Percentiles rank a stretch among this genome's conserved stretches.
Evolutionary conservation across 2,113 vertebrate species (phyloP).

Genomic region (Macrotus californicus): DNA sequence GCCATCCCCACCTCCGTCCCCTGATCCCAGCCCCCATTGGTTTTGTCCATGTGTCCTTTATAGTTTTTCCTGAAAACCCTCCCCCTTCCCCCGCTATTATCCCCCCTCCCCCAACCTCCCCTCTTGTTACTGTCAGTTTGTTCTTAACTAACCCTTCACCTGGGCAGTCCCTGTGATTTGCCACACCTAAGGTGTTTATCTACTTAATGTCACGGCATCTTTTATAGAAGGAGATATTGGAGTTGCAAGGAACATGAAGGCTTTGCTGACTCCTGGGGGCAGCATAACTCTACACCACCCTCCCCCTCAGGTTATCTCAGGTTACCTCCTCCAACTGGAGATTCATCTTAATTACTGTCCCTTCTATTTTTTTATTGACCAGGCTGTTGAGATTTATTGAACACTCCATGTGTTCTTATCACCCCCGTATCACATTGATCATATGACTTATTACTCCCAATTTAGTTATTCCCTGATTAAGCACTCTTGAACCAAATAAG

Average conservation of each 20-base stretch:
- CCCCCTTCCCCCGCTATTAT: too few species aligned
- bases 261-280: conserved; percentile 34
- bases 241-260: neutral
- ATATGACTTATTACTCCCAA: conserved; percentile 29
- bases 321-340: neutral
- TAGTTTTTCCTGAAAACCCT: too few species aligned
- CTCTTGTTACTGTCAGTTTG: too few species aligned
- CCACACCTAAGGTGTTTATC: neutral
- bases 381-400: conserved; percentile 64
- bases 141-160: neutral
- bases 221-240: neutral
- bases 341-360: conserved; percentile 18
- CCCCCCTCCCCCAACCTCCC: too few species aligned
- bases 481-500: conserved; percentile 28
- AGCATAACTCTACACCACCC: conserved; percentile 2
- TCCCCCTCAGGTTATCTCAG: neutral
- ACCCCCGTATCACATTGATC: conserved; percentile 37
- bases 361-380: conserved; percentile 58
- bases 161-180: neutral
- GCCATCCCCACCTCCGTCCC: too few species aligned
- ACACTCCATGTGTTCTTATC: conserved; percentile 35
- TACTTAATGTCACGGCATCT: neutral
- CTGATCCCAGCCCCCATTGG: too few species aligned
- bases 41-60: too few species aligned
- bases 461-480: conserved; percentile 47